Evolutionary conservation across 2,888 invertebrate genomes (phyloP).

Genomic region (Odontomyia ornata): DNA sequence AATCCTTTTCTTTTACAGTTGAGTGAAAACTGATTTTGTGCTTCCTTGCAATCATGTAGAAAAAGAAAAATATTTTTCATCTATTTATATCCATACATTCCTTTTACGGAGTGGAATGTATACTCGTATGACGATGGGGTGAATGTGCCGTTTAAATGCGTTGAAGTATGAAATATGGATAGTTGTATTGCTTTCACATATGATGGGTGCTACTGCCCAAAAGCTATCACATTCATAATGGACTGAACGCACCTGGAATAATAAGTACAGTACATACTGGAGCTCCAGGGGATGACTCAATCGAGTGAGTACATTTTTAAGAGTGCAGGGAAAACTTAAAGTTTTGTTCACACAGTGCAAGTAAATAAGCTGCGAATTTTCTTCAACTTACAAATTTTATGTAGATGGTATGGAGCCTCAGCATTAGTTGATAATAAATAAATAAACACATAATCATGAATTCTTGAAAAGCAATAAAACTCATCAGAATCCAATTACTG

Average conservation of each 20-base stretch:
- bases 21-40: slow-evolving; percentile 22
- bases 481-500: too few relatives aligned
- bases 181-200: neutral
- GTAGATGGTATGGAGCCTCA: too few relatives aligned
- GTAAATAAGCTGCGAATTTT: too few relatives aligned
- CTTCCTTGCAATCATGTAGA: neutral
- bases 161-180: neutral
- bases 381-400: too few relatives aligned
- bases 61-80: neutral
- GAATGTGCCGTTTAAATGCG: slow-evolving; percentile 5
- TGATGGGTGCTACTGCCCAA: neutral
- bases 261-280: neutral
- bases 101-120: neutral
- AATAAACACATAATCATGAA: too few relatives aligned
- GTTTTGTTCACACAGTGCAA: neutral
- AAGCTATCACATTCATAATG: slow-evolving; percentile 26
- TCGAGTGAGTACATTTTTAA: neutral
- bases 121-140: neutral
- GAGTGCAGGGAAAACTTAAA: neutral
- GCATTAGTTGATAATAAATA: too few relatives aligned
- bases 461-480: too few relatives aligned
- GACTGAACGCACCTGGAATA: slow-evolving; percentile 27
- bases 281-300: neutral
- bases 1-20: slow-evolving; percentile 34
- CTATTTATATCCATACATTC: neutral